phyloP scores from a whole-genome alignment of 2,113 vertebrate genomes.

The Macaca fascicularis region DNA sequence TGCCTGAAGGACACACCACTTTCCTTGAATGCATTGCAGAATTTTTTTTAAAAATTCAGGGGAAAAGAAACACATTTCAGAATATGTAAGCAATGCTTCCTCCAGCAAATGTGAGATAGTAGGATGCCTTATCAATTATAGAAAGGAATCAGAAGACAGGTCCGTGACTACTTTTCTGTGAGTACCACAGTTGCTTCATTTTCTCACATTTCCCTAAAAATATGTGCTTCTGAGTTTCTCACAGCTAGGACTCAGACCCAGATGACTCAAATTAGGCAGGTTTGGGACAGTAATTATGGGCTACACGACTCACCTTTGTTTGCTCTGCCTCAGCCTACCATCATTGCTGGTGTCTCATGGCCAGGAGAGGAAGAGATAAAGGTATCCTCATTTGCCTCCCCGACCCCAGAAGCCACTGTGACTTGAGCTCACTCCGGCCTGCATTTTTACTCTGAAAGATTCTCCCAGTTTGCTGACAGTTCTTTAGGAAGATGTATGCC shows the following conservation, averaged over 20 bases:
- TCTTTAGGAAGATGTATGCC: not conserved
- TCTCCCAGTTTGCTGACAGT: not conserved
- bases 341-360: not conserved
- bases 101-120: not conserved
- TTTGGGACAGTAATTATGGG: not conserved
- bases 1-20: not conserved
- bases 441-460: not conserved
- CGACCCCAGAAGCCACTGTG: not conserved
- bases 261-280: not conserved
- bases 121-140: not conserved
- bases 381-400: too few species aligned
- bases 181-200: not conserved
- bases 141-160: not conserved
- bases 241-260: not conserved
- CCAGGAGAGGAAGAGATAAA: not conserved
- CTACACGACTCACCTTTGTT: not conserved
- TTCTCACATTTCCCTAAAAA: constrained; percentile 22
- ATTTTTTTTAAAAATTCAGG: not conserved
- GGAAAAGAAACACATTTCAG: not conserved
- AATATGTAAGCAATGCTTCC: not conserved
- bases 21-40: not conserved
- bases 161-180: not conserved
- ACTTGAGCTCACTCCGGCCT: not conserved
- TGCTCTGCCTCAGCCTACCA: not conserved
- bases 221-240: not conserved